These are phyloP conservation scores for Cephus cinctus DNA, from an alignment of 1,140 invertebrate genomes.

Conservation along the genomic window DNA sequence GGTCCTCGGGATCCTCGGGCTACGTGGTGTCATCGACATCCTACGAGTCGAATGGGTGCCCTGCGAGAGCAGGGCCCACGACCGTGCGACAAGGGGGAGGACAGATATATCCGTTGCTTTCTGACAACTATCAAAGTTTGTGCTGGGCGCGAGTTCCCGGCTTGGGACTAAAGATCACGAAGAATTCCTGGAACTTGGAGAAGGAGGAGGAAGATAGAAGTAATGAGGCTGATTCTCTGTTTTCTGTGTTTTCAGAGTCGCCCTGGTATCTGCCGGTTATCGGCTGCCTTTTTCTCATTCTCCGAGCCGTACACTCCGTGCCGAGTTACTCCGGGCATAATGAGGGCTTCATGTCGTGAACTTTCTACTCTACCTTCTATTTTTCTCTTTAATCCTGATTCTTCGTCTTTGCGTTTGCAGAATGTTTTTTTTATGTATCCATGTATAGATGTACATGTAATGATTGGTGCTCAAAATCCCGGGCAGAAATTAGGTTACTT, in stretches of 20 bases:
- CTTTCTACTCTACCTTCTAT: slow-evolving; percentile 29
- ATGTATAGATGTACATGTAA: no score
- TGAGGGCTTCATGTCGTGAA: slow-evolving; percentile 44
- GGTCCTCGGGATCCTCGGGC: no score
- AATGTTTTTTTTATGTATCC: no score
- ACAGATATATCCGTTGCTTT: slow-evolving; percentile 39
- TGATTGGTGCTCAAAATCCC: no score
- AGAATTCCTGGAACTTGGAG: slow-evolving; percentile 45
- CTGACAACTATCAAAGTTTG: slow-evolving; percentile 40
- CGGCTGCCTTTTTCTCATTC: slow-evolving; percentile 33
- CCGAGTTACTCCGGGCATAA: slow-evolving; percentile 33
- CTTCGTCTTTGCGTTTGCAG: no score
- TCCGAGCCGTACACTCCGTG: slow-evolving; percentile 6
- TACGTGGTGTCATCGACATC: no score
- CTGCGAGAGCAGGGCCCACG: no score
- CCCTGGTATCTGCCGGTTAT: slow-evolving; percentile 41
- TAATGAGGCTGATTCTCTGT: slow-evolving; percentile 51
- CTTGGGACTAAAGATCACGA: slow-evolving; percentile 44
- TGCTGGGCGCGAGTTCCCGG: slow-evolving; percentile 16
- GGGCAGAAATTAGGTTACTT: no score
- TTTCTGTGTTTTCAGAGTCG: slow-evolving; percentile 47
- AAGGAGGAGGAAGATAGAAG: slow-evolving; percentile 41
- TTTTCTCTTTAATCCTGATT: no score
- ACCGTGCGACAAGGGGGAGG: slow-evolving; percentile 26
- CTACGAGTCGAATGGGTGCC: no score